Evolutionary conservation across 1,140 invertebrate species (phyloP), one percentile per base, ranked within the genome.

Genomic region (Prorops nasuta): DNA sequence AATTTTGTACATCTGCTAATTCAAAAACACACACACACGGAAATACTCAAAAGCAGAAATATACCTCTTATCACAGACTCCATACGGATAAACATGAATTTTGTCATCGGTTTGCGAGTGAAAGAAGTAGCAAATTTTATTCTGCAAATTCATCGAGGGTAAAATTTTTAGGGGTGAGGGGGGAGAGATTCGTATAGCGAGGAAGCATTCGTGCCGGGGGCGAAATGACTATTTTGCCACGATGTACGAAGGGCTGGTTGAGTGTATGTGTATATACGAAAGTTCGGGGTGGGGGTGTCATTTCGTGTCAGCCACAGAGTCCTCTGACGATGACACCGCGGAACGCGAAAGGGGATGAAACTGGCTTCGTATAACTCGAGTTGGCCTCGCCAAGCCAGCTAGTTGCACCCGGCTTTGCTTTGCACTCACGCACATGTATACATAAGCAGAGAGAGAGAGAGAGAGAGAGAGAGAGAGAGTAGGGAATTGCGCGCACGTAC

Each of bases 261-360:
- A 3, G 19, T 22, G 17, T 39, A 20, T 12, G 15, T 22, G 39
- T 32, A 41, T 41, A 16, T 48, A 10, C 4, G 24, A 28, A 28
- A 10, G 24, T 28, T n/a, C n/a, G 44, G 43, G 45, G 49, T 35
- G 51, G 52, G 68, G 66, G 72, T 72, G 72, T 74, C 66, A 71
- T 74, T 72, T 62, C 67, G 66, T 74, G 74, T 76, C 74, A 76
- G 73, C 72, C 67, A 48, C 72, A 76, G 74, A 64, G 67, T 71
- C 72, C 72, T 72, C 74, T 75, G 74, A 73, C 70, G 67, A 76
- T 76, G 74, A 76, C 74, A 75, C 63, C 59, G 62, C 46, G 64
- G 63, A 67, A 76, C 71, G 71, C 63, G 68, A 71, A 74, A 76
- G 71, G 72, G 74, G 74, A 74, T 69, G 74, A 72, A 73, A 72